Evolutionary conservation across 2,797 vertebrate genomes (phyloP), one percentile per base, ranked within the genome.

Genomic region (Emydoidea blandingii): DNA sequence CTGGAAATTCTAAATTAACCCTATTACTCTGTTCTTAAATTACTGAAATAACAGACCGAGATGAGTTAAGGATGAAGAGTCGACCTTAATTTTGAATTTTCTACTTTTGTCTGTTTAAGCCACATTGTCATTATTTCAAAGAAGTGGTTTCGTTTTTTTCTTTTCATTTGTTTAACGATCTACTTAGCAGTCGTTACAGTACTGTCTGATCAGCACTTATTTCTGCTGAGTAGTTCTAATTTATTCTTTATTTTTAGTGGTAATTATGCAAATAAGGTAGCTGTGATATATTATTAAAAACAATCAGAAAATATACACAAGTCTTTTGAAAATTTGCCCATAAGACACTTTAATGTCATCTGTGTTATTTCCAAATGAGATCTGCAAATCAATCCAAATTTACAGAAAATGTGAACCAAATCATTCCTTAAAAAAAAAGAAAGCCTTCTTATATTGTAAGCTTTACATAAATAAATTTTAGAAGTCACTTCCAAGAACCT

Each of bases 271-370:
- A 47, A 56, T 31, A 82, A 21, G 23, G 79, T 68, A 44, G 44
- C 68, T 78, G 53, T 87, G 54, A 85, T 91, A 89, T 34, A 76
- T 83, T 88, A 65, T 80, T 91, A 62, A 25, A 41, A 93, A 76
- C 83, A 62, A 81, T 74, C 86, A 86, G 87, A 74, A 57, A 53
- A 81, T 65, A 0, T 23, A 88, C 15, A 78, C 31, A 34, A 50
- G 85, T 81, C 25, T 81, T 83, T 88, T 50, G 81, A 94, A 59
- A 82, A 49, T 87, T 37, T 81, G 41, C 41, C 29, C 29, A 3
- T n/a, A 41, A 87, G 50, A 85, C 57, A 92, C 81, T 57, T 27
- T 95, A 87, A 94, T 91, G 90, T 91, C 87, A 92, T 31, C 86
- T 59, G 80, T 80, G 72, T 50, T 72, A 91, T 0, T 0, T 87